Conservation (phyloP, 1,140 invertebrate genomes). For the Pachypeltis micranthus region DNA sequence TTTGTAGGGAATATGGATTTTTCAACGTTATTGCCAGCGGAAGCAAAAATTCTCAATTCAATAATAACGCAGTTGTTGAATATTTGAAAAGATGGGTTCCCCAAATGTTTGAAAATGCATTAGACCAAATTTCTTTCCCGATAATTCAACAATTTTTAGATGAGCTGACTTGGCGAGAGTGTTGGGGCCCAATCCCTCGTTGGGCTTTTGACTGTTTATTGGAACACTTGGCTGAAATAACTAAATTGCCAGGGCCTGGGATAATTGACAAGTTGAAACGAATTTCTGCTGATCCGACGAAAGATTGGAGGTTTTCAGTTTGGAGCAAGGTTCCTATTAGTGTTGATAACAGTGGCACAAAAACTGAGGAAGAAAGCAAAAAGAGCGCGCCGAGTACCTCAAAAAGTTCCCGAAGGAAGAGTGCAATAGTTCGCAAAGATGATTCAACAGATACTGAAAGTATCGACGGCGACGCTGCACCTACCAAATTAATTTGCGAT, state of each 20-base stretch:
- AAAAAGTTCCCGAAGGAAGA: too few relatives aligned
- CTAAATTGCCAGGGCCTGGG: background rate
- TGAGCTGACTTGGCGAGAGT: slow-evolving; percentile 68
- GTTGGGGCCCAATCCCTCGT: slow-evolving; percentile 58
- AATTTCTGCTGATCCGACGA: background rate
- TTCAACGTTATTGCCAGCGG: slow-evolving; percentile 55
- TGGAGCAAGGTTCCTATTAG: background rate
- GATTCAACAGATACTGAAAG: too few relatives aligned
- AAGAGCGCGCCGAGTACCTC: too few relatives aligned
- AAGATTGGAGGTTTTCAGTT: background rate
- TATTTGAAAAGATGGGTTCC: slow-evolving; percentile 73
- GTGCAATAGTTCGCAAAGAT: too few relatives aligned
- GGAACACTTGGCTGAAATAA: background rate
- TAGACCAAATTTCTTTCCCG: slow-evolving; percentile 65
- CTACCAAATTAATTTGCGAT: background rate
- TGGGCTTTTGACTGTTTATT: slow-evolving; percentile 41
- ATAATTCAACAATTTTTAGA: slow-evolving; percentile 83
- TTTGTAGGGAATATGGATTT: slow-evolving; percentile 5
- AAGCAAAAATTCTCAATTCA: slow-evolving; percentile 34
- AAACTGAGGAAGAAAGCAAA: background rate
- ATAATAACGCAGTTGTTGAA: slow-evolving; percentile 70
- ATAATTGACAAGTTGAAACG: background rate
- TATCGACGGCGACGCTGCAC: too few relatives aligned
- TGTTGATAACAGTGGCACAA: background rate
- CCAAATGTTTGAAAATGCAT: slow-evolving; percentile 69